Evolutionary conservation across 1,140 invertebrate genomes (phyloP).

Genomic region (Drosophila sp.): DNA sequence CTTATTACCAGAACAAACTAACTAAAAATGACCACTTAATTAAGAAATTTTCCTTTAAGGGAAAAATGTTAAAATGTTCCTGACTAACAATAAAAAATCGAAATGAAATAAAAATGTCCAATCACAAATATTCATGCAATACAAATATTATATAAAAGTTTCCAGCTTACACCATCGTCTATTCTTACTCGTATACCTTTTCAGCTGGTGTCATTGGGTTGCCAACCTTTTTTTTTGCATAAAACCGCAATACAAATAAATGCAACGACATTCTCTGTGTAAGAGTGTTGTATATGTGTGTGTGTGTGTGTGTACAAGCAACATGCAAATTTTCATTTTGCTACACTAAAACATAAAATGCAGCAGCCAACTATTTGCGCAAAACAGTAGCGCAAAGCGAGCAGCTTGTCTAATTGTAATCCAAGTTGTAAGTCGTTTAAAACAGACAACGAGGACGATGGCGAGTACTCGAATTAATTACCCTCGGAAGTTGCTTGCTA

Average conservation of each 20-base stretch:
- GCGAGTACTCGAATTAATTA: constrained; percentile 81
- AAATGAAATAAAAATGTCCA: too few species aligned
- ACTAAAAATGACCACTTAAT: not conserved
- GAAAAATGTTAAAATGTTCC: too few species aligned
- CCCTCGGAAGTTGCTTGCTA: constrained; percentile 82
- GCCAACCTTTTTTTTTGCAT: constrained; percentile 38
- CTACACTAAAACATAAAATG: constrained; percentile 30
- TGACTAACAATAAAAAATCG: too few species aligned
- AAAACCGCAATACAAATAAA: constrained; percentile 63
- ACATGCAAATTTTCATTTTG: constrained; percentile 45
- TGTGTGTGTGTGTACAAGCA: constrained; percentile 7
- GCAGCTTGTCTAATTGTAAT: constrained; percentile 83
- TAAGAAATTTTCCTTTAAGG: too few species aligned
- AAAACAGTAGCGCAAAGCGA: constrained; percentile 70
- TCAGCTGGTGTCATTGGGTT: constrained; percentile 7
- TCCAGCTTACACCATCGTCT: not conserved
- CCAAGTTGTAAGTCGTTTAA: constrained; percentile 83
- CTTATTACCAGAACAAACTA: not conserved
- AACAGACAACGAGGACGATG: constrained; percentile 70
- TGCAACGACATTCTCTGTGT: constrained; percentile 34
- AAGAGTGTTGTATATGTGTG: constrained; percentile 6
- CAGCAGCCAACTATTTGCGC: constrained; percentile 62
- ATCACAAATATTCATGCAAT: too few species aligned
- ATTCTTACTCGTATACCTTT: not conserved
- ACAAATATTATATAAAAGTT: too few species aligned